These are phyloP conservation scores for roundworm (Caenorhabditis elegans) DNA, from an alignment of 1,140 invertebrate genomes.

Conservation along the genomic window WBcel235 BX284606.5:5998001-5998500, in stretches of 20 bases:
- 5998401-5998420: neutral
- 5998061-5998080: neutral
- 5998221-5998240: conserved; percentile 9
- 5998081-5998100: neutral
- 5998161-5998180: neutral
- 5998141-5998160: neutral
- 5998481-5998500: neutral
- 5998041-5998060: neutral
- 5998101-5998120: neutral
- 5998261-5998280: neutral
- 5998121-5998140: neutral
- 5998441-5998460: neutral
- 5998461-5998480: neutral
- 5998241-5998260: neutral
- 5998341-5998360: neutral
- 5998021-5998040: too few relatives aligned
- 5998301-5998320: too few relatives aligned
- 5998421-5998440: neutral
- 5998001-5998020: neutral
- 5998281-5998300: too few relatives aligned
- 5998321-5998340: too few relatives aligned
- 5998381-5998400: neutral
- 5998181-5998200: neutral
- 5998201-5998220: conserved; percentile 28
- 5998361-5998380: neutral